phyloP scores from a whole-genome alignment of 2,113 vertebrate species.

The Lucifuga dentata region DNA sequence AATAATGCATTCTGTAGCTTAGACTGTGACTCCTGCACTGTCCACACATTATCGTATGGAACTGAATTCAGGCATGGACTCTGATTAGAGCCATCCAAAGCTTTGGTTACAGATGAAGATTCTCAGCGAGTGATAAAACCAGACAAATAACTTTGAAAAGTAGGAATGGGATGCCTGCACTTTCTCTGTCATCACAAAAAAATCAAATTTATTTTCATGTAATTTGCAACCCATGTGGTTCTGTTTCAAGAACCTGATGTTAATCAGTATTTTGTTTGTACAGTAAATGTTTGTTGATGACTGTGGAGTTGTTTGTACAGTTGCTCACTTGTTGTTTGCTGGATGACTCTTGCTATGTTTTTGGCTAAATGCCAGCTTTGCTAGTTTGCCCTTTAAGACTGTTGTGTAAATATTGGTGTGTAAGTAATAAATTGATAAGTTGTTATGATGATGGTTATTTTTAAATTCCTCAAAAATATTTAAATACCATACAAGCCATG shows the following conservation, averaged over 20 bases:
- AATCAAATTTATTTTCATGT: constrained; percentile 53
- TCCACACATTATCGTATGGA: constrained; percentile 32
- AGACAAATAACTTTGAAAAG: constrained; percentile 66
- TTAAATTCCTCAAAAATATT: no score
- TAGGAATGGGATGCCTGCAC: constrained; percentile 32
- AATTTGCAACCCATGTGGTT: constrained; percentile 82
- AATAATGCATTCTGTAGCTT: constrained; percentile 49
- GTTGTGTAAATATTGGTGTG: constrained; percentile 70
- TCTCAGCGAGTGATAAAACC: constrained; percentile 23
- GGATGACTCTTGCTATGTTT: constrained; percentile 54
- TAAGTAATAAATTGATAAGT: constrained; percentile 79
- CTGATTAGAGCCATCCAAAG: constrained; percentile 27
- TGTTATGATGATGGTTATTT: constrained; percentile 46
- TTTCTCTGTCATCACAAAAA: constrained; percentile 35
- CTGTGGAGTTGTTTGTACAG: constrained; percentile 49
- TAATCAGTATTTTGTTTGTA: constrained; percentile 63
- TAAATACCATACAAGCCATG: no score
- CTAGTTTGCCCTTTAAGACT: constrained; percentile 35
- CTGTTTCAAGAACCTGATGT: constrained; percentile 95
- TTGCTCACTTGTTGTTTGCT: constrained; percentile 54
- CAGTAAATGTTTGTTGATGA: constrained; percentile 50
- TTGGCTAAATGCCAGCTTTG: constrained; percentile 46
- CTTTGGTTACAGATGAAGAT: constrained; percentile 41
- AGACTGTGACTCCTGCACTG: constrained; percentile 55
- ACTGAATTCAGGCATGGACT: constrained; percentile 63